phyloP scores from a whole-genome alignment of 2,888 invertebrate genomes.

The Monochamus alternatus region DNA sequence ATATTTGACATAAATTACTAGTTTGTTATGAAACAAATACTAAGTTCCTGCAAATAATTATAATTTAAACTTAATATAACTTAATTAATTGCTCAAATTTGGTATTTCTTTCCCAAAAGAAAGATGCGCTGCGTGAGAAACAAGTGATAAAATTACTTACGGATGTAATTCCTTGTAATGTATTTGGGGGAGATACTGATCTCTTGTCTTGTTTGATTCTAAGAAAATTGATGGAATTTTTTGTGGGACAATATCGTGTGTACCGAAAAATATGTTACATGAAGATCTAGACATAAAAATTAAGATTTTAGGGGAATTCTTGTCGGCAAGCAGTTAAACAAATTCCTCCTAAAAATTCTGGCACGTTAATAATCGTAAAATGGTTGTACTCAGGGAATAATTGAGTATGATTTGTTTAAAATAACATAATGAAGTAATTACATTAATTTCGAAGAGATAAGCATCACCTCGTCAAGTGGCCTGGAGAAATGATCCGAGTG shows the following conservation, averaged over 20 bases:
- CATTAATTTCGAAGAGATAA: conserved; percentile 17
- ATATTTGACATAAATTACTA: too few species aligned
- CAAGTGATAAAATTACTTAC: too few species aligned
- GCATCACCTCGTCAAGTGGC: conserved; percentile 17
- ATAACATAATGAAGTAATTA: conserved; percentile 24
- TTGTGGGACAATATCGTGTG: background rate
- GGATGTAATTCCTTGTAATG: too few species aligned
- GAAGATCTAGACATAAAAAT: conserved; percentile 7
- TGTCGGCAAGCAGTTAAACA: conserved; percentile 9
- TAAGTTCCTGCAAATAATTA: too few species aligned
- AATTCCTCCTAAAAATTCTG: conserved; percentile 15
- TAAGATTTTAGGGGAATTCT: background rate
- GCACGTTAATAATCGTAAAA: conserved; percentile 9
- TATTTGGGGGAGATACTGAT: background rate
- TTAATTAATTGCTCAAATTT: too few species aligned
- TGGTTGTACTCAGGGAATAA: conserved; percentile 2
- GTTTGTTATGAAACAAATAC: too few species aligned
- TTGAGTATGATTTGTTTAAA: conserved; percentile 13
- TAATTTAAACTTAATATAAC: too few species aligned
- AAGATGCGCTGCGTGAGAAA: too few species aligned
- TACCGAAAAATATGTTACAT: background rate
- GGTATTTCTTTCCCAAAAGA: too few species aligned
- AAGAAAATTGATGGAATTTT: background rate
- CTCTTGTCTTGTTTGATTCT: background rate
- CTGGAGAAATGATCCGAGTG: background rate